Evolutionary conservation across 2,113 vertebrate species (phyloP).

Genomic region (Corythaixoides concolor): DNA sequence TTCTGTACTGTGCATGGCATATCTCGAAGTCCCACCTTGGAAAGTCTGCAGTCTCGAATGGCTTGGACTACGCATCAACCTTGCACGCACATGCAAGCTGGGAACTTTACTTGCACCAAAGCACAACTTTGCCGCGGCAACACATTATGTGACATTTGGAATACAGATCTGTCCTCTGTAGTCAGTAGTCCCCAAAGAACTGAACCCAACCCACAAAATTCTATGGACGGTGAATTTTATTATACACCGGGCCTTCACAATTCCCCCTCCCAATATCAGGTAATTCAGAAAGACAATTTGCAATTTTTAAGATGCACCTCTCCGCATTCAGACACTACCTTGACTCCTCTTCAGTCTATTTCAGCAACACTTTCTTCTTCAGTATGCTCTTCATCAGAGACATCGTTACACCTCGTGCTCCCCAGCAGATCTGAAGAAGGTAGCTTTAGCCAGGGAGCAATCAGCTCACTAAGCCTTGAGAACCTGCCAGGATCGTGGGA

Average conservation of each 20-base stretch:
- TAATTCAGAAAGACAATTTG: conserved; percentile 73
- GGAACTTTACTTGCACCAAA: conserved; percentile 62
- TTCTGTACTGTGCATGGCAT: conserved; percentile 70
- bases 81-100: conserved; percentile 63
- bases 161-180: conserved; percentile 64
- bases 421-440: conserved; percentile 79
- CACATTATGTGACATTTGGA: conserved; percentile 65
- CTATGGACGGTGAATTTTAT: conserved; percentile 57
- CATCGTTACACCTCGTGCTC: conserved; percentile 75
- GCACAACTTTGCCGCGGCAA: conserved; percentile 70
- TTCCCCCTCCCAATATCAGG: conserved; percentile 72
- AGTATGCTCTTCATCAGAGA: conserved; percentile 76
- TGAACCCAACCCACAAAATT: conserved; percentile 57
- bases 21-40: conserved; percentile 63
- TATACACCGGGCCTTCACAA: conserved; percentile 58
- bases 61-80: conserved; percentile 69
- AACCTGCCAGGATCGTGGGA: conserved; percentile 78
- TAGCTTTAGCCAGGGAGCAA: conserved; percentile 71
- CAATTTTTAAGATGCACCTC: conserved; percentile 74
- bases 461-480: conserved; percentile 80
- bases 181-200: conserved; percentile 72
- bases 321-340: conserved; percentile 73
- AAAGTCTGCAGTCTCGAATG: conserved; percentile 67
- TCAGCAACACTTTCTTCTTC: conserved; percentile 81
- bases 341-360: conserved; percentile 81